Evolutionary conservation across 2,113 vertebrate species (phyloP).

Genomic region (Dipodomys spectabilis): DNA sequence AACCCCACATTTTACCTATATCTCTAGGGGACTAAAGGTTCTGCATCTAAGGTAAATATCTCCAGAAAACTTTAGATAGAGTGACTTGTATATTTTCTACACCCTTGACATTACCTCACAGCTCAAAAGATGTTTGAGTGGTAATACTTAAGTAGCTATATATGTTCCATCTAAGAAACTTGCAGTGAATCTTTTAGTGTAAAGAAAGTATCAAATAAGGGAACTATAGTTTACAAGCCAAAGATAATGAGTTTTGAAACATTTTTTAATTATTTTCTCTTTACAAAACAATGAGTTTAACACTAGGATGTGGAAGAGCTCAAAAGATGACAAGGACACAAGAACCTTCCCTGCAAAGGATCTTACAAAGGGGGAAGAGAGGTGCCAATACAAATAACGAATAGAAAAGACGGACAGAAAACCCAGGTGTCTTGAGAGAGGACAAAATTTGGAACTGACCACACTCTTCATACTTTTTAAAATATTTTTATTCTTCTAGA

Average conservation of each 20-base stretch:
- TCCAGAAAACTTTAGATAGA: not conserved
- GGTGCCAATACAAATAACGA: constrained; percentile 5
- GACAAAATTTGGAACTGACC: constrained; percentile 39
- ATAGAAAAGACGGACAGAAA: not conserved
- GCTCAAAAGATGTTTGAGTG: not conserved
- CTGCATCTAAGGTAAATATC: not conserved
- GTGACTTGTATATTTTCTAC: constrained; percentile 1
- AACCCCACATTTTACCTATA: not conserved
- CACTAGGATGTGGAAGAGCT: not conserved
- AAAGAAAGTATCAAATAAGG: constrained; percentile 26
- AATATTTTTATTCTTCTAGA: constrained; percentile 33
- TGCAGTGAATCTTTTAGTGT: constrained; percentile 35
- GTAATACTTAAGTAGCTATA: not conserved
- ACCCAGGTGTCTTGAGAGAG: constrained; percentile 36
- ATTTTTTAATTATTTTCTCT: constrained; percentile 36
- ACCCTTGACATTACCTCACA: not conserved
- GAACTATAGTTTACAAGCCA: not conserved
- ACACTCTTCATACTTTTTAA: constrained; percentile 19
- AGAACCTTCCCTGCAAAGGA: not conserved
- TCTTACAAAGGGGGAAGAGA: not conserved
- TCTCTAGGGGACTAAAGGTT: not conserved
- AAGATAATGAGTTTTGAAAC: constrained; percentile 31
- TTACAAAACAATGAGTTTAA: constrained; percentile 28
- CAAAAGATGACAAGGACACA: constrained; percentile 51
- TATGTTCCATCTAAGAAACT: not conserved